These are phyloP conservation scores for Nothobranchius kuhntae DNA, from an alignment of 2,113 vertebrate genomes.

Conservation along the genomic window DNA sequence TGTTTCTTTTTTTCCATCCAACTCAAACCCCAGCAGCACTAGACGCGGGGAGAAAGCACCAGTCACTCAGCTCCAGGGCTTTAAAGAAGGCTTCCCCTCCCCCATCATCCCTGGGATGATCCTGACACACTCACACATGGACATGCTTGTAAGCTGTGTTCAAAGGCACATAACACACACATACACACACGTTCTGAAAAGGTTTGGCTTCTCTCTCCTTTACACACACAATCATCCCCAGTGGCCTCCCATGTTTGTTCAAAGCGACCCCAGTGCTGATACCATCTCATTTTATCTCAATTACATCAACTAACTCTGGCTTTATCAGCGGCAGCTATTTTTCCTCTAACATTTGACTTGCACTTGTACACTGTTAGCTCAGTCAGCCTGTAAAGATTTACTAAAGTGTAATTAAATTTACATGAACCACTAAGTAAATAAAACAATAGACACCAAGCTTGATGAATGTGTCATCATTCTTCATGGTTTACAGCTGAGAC, in stretches of 20 bases:
- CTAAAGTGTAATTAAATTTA: constrained; percentile 14
- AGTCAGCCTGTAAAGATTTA: too few species aligned
- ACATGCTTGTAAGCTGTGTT: constrained; percentile 45
- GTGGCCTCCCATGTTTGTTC: constrained; percentile 76
- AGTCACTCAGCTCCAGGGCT: constrained; percentile 63
- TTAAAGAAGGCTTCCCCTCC: constrained; percentile 59
- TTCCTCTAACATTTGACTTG: constrained; percentile 45
- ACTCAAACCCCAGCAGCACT: constrained; percentile 62
- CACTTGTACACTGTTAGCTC: constrained; percentile 26
- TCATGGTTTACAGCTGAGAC: constrained; percentile 25
- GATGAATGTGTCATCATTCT: background rate
- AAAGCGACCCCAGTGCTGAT: constrained; percentile 71
- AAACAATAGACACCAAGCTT: background rate
- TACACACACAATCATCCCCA: constrained; percentile 61
- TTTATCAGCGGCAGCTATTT: constrained; percentile 55
- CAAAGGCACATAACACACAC: constrained; percentile 51
- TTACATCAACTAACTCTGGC: constrained; percentile 74
- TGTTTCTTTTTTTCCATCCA: constrained; percentile 60
- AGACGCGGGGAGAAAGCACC: constrained; percentile 48
- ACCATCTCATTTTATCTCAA: constrained; percentile 79
- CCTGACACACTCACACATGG: constrained; percentile 26
- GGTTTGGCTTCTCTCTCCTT: constrained; percentile 53
- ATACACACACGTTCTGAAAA: constrained; percentile 15
- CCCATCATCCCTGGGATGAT: constrained; percentile 46
- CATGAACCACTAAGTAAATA: constrained; percentile 11